Evolutionary conservation across 2,113 vertebrate genomes (phyloP), one percentile per base, ranked within the genome.

Genomic region (Amphiprion percula): DNA sequence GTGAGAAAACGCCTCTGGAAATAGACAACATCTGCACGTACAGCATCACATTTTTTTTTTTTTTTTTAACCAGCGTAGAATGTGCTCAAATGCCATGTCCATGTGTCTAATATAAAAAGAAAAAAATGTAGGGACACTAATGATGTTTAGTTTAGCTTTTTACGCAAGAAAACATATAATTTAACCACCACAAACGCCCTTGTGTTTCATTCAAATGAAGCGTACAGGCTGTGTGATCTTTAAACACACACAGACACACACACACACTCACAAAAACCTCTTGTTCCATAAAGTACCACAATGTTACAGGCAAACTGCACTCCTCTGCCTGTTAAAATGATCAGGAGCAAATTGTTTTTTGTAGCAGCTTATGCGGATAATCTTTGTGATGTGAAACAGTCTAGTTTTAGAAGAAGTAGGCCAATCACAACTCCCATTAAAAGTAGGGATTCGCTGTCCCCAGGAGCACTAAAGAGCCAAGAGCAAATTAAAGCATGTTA

Each of bases 381-480:
- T 81, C 77, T 62, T 4, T 16, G 28, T 21, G 53, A 63, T 61
- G 66, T 85, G 61, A 84, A 83, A 73, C 46, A 87, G 72, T 87
- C 55, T 50, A 83, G 77, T 90, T 87, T 76, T 19, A 85, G 72
- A 76, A 77, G 71, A 91, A 90, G 84, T 90, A 83, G 90, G 90
- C 84, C 90, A 89, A 72, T 88, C 65, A 74, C 73, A 90, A 85
- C 81, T 89, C 83, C 83, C 85, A 92, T 87, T 90, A 87, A 88
- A 93, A 90, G 80, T 90, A 53, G 50, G 39, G 65, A 73, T 67
- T 37, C 68, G 19, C 71, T 67, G 21, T 60, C 84, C 81, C 15
- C 56, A 53, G 64, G 84, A 90, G 74, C 56, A 21, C 56, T 3
- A 30, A 73, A 67, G 69, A 84, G 66, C 66, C 60, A 4, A 65